Evolutionary conservation across 2,888 invertebrate genomes (phyloP), one percentile per base, ranked within the genome.

Genomic region (Dastarcus helophoroides): DNA sequence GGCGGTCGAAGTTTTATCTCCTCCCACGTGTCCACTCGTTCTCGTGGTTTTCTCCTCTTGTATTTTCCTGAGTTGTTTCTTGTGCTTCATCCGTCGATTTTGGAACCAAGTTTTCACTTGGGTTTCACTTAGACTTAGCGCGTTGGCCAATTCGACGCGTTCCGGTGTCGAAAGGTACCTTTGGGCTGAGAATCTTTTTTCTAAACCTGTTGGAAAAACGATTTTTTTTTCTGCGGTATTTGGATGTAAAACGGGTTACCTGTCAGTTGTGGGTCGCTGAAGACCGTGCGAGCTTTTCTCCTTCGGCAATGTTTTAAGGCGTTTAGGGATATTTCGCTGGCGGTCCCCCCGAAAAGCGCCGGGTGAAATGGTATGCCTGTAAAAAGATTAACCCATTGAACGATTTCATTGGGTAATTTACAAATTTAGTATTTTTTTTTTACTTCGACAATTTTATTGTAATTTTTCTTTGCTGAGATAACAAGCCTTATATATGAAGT

Each of bases 81-180:
- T 91, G 60, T 91, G 89, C 57, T 91, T 91, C 95, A 95, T 95
- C 46, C 95, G 68, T 14, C 94, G 67, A 64, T 95, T 95, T 65
- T 95, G 94, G 64, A 95, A 94, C 94, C 94, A 94, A 37, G 94
- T 95, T 68, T 94, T 94, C 40, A 94, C 62, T 40, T 94, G 79
- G 0, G 95, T 95, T 65, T 95, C 95, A 8, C 93, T 93, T 10
- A 95, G 71, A 56, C 83, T 90, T 27, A 95, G 70, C 0, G 90
- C 89, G 1, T 84, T 81, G 0, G 95, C 95, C 33, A 95, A 66
- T 58, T 95, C 95, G 7, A 95, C 91, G 4, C 95, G 68, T 60
- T 95, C 95, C 0, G 95, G 95, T 0, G 95, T 95, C 10, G 91
- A 93, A 2, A 95, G 73, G 64, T 95, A 94, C 34, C 93, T 71